These are phyloP conservation scores for Tamias sibiricus DNA, from an alignment of 2,113 vertebrate genomes.

Conservation along the genomic window DNA sequence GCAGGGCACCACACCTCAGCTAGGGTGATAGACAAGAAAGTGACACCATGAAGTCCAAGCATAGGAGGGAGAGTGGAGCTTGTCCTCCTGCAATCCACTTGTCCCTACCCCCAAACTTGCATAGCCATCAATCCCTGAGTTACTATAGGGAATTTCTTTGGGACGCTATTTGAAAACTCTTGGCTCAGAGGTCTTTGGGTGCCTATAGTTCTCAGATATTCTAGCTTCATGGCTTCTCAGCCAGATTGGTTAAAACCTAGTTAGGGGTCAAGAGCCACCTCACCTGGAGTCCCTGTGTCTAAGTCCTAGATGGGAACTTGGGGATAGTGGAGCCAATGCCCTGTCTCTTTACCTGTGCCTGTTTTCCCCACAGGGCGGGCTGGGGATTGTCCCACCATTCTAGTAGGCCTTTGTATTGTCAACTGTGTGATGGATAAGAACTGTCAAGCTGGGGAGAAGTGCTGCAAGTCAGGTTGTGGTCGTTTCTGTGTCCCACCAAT, in stretches of 20 bases:
- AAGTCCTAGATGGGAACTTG: neutral
- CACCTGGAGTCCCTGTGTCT: neutral
- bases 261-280: neutral
- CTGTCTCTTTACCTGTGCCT: neutral
- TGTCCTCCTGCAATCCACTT: neutral
- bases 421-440: slow-evolving; percentile 37
- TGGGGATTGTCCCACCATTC: slow-evolving; percentile 45
- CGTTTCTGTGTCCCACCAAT: slow-evolving; percentile 24
- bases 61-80: neutral
- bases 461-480: slow-evolving; percentile 78
- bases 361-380: neutral
- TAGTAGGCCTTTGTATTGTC: slow-evolving; percentile 65
- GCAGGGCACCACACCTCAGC: neutral
- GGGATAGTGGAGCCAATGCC: neutral
- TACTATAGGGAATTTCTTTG: neutral
- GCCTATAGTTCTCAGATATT: neutral
- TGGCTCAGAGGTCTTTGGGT: neutral
- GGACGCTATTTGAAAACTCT: neutral
- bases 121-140: neutral
- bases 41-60: neutral
- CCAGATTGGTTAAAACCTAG: neutral
- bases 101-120: neutral
- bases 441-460: slow-evolving; percentile 57
- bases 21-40: neutral
- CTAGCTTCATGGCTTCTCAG: neutral